Conservation (phyloP, 2,888 invertebrate species). For the Folsomia manolachei region DNA sequence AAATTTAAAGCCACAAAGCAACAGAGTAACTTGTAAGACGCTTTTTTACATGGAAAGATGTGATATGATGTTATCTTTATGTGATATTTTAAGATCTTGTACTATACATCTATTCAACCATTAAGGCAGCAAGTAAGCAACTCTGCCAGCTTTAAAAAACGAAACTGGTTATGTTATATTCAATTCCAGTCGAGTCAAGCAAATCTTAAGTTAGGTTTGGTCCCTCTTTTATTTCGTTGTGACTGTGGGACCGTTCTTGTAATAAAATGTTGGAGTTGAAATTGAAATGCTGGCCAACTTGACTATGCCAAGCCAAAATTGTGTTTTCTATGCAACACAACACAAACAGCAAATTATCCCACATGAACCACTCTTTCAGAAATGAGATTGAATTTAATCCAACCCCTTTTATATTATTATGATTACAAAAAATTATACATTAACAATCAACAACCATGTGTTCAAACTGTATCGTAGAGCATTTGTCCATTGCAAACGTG, state of each 20-base stretch:
- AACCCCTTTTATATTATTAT: not conserved
- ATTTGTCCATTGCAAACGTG: not conserved
- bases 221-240: not conserved
- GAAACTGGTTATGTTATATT: not conserved
- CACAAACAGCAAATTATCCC: not conserved
- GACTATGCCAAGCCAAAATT: not conserved
- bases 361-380: too few relatives aligned
- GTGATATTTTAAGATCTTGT: not conserved
- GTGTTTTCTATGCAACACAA: not conserved
- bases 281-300: not conserved
- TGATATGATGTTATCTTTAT: not conserved
- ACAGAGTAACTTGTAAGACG: not conserved
- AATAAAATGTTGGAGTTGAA: not conserved
- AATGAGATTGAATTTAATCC: not conserved
- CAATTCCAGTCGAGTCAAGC: too few relatives aligned
- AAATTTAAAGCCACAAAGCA: not conserved
- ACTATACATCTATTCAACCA: not conserved
- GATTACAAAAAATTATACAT: not conserved
- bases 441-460: not conserved
- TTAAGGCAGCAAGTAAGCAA: too few relatives aligned
- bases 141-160: too few relatives aligned
- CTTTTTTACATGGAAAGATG: constrained; percentile 6
- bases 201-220: not conserved
- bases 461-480: too few relatives aligned
- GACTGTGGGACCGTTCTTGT: too few relatives aligned